phyloP scores from a whole-genome alignment of 2,113 vertebrate species.

The Calidris pygmaea region DNA sequence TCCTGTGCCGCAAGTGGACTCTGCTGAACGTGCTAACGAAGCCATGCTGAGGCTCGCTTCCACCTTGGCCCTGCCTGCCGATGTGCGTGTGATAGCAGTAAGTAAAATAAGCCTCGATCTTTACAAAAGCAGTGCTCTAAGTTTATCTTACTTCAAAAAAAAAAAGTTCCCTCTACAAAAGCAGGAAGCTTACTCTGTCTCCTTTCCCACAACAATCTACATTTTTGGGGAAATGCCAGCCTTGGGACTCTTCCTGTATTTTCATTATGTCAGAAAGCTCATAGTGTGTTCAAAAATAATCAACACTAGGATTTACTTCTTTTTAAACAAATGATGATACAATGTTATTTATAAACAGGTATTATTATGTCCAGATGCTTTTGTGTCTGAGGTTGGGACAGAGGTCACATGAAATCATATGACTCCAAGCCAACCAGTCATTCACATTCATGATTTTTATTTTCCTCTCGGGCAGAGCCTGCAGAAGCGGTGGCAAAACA shows the following conservation, averaged over 20 bases:
- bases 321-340: slow-evolving; percentile 63
- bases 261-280: slow-evolving; percentile 67
- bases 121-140: slow-evolving; percentile 51
- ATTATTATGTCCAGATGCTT: slow-evolving; percentile 61
- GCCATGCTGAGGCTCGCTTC: not conserved
- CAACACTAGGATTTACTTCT: slow-evolving; percentile 60
- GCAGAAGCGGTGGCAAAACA: not conserved
- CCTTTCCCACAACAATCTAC: slow-evolving; percentile 71
- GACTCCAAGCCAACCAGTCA: not conserved
- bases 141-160: slow-evolving; percentile 67
- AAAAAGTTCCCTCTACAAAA: slow-evolving; percentile 65
- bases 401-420: slow-evolving; percentile 7
- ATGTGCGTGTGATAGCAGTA: not conserved
- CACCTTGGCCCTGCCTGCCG: slow-evolving; percentile 36
- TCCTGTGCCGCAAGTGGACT: not conserved
- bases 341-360: slow-evolving; percentile 63
- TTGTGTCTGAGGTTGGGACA: slow-evolving; percentile 21
- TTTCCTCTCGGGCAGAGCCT: not conserved
- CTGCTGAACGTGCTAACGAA: not conserved
- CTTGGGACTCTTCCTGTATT: slow-evolving; percentile 68
- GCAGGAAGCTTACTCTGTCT: slow-evolving; percentile 68
- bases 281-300: slow-evolving; percentile 66
- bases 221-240: slow-evolving; percentile 71
- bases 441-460: not conserved
- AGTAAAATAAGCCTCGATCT: slow-evolving; percentile 38